These are phyloP conservation scores for Cavia aperea DNA, from an alignment of 2,113 vertebrate genomes.

Conservation along the genomic window DNA sequence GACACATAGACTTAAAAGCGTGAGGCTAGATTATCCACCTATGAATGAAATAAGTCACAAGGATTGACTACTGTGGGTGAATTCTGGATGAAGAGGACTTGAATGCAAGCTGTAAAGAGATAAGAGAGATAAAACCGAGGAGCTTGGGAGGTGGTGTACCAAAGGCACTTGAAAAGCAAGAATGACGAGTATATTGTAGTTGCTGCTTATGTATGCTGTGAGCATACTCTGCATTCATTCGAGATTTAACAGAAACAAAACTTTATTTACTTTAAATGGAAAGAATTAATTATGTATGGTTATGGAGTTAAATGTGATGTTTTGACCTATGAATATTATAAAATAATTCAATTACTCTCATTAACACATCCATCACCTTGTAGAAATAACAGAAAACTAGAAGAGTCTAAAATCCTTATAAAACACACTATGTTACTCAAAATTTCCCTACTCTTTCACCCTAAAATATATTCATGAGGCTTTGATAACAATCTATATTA, in stretches of 20 bases:
- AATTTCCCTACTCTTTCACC: not conserved
- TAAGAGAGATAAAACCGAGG: not conserved
- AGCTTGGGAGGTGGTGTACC: not conserved
- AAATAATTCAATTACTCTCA: not conserved
- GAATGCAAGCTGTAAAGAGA: not conserved
- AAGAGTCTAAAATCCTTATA: not conserved
- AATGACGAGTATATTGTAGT: not conserved
- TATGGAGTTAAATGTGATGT: not conserved
- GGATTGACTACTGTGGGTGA: too few species aligned
- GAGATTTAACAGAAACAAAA: not conserved
- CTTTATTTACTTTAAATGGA: not conserved
- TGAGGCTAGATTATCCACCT: not conserved
- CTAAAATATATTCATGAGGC: not conserved
- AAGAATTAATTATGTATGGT: not conserved
- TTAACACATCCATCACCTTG: not conserved
- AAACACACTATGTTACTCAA: not conserved
- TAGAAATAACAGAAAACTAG: not conserved
- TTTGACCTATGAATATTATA: not conserved
- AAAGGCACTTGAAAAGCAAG: not conserved
- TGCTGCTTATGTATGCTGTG: not conserved
- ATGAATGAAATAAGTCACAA: not conserved
- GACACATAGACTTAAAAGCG: not conserved
- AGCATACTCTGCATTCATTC: not conserved
- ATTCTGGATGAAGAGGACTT: not conserved
- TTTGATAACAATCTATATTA: not conserved